These are phyloP conservation scores for Synanthedon tipuliformis DNA, from an alignment of 2,888 invertebrate species.

Conservation along the genomic window DNA sequence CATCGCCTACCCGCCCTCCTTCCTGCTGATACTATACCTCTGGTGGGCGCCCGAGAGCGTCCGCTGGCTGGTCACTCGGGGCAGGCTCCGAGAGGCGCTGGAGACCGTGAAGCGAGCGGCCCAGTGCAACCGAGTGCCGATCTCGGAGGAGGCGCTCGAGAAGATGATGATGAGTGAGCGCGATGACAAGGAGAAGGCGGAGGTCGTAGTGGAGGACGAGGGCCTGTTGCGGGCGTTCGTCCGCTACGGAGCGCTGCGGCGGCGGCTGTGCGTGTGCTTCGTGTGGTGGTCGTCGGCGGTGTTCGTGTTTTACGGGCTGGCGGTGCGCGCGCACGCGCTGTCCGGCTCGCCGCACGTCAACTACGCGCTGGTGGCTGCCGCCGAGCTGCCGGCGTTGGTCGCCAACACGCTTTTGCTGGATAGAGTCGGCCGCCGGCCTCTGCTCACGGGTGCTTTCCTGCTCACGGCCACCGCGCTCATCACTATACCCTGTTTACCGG, in stretches of 20 bases:
- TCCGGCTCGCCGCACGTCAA: conserved; percentile 43
- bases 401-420: conserved; percentile 54
- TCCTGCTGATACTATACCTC: conserved; percentile 75
- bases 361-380: conserved; percentile 50
- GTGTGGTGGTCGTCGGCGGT: conserved; percentile 57
- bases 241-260: conserved; percentile 47
- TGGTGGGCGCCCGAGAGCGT: conserved; percentile 81
- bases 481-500: conserved; percentile 35
- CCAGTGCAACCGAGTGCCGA: conserved; percentile 63
- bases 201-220: conserved; percentile 32
- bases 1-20: conserved; percentile 76
- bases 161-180: conserved; percentile 37
- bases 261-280: conserved; percentile 48
- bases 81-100: conserved; percentile 72
- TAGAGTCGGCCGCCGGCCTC: conserved; percentile 45
- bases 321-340: conserved; percentile 48
- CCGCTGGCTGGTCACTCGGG: conserved; percentile 80
- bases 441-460: conserved; percentile 49
- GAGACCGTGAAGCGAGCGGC: conserved; percentile 72
- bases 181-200: conserved; percentile 28
- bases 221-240: conserved; percentile 37
- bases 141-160: conserved; percentile 58
- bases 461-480: conserved; percentile 43
- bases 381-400: conserved; percentile 50
- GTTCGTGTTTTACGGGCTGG: conserved; percentile 62